A percentile compares a stretch with the other conserved stretches of the same genome.
Conservation (phyloP, 1,140 invertebrate species). For the Drosophila teissieri region DNA sequence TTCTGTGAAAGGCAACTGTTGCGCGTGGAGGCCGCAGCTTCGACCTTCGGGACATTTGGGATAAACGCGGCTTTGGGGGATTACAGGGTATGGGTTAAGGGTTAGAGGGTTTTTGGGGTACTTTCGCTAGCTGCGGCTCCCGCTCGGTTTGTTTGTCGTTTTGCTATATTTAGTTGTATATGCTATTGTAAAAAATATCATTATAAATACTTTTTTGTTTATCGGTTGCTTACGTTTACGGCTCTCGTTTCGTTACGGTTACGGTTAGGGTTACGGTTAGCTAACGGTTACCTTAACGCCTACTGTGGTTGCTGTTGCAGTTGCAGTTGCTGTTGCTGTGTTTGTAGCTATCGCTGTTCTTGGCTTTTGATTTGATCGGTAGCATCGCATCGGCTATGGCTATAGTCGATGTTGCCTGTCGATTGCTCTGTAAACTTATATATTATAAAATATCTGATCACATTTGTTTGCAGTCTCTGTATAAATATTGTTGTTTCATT, state of each 20-base stretch:
- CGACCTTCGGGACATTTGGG: conserved; percentile 1
- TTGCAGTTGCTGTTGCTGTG: conserved; percentile 57
- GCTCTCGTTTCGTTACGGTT: conserved; percentile 40
- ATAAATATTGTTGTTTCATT: conserved; percentile 82
- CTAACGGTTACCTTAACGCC: conserved; percentile 51
- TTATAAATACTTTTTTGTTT: conserved; percentile 71
- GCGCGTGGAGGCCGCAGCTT: conserved; percentile 57
- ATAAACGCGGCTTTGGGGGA: background rate
- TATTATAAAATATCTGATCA: conserved; percentile 85
- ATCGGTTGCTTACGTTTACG: conserved; percentile 68
- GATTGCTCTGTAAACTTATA: conserved; percentile 81
- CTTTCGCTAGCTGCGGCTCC: conserved; percentile 36
- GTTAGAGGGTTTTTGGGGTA: background rate
- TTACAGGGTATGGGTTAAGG: background rate
- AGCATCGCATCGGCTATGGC: conserved; percentile 73
- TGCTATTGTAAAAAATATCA: conserved; percentile 83
- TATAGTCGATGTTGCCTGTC: conserved; percentile 47
- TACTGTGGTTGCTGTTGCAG: conserved; percentile 59
- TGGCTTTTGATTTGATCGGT: conserved; percentile 68
- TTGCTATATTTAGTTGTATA: conserved; percentile 77
- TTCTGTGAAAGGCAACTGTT: conserved; percentile 83
- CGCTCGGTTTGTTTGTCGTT: conserved; percentile 78
- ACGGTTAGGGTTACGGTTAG: conserved; percentile 34
- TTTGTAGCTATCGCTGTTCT: conserved; percentile 57
- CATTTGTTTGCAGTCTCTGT: conserved; percentile 85